Evolutionary conservation across 2,888 invertebrate species (phyloP).

Genomic region (Cosmia pyralina): DNA sequence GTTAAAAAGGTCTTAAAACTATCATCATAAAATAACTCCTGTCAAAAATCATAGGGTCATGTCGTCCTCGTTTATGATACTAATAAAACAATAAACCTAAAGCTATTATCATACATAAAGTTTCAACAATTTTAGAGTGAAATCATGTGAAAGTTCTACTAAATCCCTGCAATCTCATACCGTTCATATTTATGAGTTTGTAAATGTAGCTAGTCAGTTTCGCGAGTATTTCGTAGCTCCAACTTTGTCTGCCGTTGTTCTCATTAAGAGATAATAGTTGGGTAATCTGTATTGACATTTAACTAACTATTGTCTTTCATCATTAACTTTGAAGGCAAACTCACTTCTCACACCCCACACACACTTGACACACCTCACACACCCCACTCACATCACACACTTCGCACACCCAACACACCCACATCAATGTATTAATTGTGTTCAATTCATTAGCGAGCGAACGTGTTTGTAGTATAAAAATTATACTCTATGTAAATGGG

Average conservation of each 20-base stretch:
- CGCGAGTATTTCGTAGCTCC: slow-evolving; percentile 7
- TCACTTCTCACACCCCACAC: too few relatives aligned
- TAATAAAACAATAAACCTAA: not conserved
- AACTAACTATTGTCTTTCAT: slow-evolving; percentile 19
- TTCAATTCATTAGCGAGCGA: too few relatives aligned
- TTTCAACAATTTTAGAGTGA: slow-evolving; percentile 16
- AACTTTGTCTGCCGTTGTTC: slow-evolving; percentile 36
- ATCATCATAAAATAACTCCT: not conserved
- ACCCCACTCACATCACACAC: too few relatives aligned
- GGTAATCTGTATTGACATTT: slow-evolving; percentile 33
- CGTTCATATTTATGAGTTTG: slow-evolving; percentile 19
- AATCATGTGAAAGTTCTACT: slow-evolving; percentile 29
- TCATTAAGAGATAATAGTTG: slow-evolving; percentile 29
- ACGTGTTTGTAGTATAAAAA: too few relatives aligned
- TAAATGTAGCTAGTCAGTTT: slow-evolving; percentile 1
- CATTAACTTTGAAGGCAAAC: slow-evolving; percentile 3
- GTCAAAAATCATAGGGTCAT: not conserved
- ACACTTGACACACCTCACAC: too few relatives aligned
- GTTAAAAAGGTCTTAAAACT: not conserved
- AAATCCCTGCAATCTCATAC: slow-evolving; percentile 20
- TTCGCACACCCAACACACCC: too few relatives aligned
- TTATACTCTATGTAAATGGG: too few relatives aligned
- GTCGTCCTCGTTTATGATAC: not conserved
- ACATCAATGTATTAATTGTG: too few relatives aligned
- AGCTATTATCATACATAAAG: slow-evolving; percentile 1